Base-by-base conservation (phyloP, 92 coral and sea anemone species). In the Zoanthus sansibaricus region DNA sequence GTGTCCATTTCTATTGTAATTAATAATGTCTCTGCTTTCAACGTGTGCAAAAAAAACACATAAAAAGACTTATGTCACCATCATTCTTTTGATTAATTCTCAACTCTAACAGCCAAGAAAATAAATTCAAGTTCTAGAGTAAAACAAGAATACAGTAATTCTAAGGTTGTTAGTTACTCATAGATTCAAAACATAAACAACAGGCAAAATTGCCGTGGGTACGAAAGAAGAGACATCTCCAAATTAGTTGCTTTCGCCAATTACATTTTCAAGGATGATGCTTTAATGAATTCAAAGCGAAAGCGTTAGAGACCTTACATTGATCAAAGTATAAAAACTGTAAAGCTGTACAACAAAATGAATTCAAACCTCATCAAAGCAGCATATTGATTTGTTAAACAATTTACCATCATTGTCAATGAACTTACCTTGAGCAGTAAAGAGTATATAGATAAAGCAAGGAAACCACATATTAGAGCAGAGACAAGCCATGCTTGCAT, bases 261-360 rank as follows among this genome's bases (percentile, higher is more conserved):
- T 80, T 46, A 80, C 58, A 66, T 71, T 64, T 67, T 80, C 66
- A 52, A 58, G 75, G 85, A 66, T 80, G 84, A 80, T 47, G 66
- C 46, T 64, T 80, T 45, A n/a, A 74, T 66, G 56, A 80, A 80
- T 80, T 59, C 75, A 64, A 37, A 6, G 56, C 31, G 73, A 80
- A 45, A 71, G 33, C n/a, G 70, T 66, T 67, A 9, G 46, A 68
- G 56, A 47, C 52, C 73, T 80, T 9, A 20, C 75, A 64, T 75
- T 66, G 3, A 66, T 20, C 44, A 42, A 18, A 11, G 47, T 80
- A 30, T 80, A 71, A 46, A 67, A 46, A 66, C 70, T 15, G 20
- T 20, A 58, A 51, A 45, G 47, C 4, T n/a, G 42, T n/a, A 42
- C 58, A 31, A 17, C 75, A 17, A 66, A 17, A 10, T 11, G 21